phyloP scores from a whole-genome alignment of 2,888 invertebrate genomes.

The Electrophaes corylata region DNA sequence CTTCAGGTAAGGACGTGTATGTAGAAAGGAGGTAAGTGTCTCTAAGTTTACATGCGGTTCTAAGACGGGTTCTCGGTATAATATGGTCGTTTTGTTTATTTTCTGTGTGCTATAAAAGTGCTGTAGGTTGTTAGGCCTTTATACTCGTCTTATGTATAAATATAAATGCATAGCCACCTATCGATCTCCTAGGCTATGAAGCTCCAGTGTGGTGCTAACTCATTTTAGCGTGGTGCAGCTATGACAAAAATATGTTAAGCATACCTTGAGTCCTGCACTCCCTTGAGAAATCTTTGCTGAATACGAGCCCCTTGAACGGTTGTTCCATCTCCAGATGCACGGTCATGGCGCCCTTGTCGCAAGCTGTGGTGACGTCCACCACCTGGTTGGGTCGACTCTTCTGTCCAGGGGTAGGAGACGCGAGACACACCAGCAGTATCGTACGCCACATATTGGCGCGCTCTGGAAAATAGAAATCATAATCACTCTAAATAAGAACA shows the following conservation, averaged over 20 bases:
- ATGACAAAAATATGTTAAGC: neutral
- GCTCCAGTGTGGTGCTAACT: too few species aligned
- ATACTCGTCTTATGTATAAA: neutral
- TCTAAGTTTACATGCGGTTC: neutral
- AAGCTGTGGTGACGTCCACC: conserved; percentile 83
- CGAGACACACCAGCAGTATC: conserved; percentile 58
- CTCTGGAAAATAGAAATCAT: conserved; percentile 48
- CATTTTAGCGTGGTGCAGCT: too few species aligned
- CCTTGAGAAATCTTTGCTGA: conserved; percentile 90
- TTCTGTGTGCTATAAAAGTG: neutral
- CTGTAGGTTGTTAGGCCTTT: too few species aligned
- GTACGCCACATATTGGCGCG: conserved; percentile 69
- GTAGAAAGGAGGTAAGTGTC: neutral
- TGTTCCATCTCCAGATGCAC: conserved; percentile 85
- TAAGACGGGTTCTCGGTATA: neutral
- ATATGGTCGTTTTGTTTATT: neutral
- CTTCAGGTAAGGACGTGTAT: neutral
- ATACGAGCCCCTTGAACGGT: conserved; percentile 89
- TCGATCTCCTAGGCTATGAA: too few species aligned
- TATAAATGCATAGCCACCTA: too few species aligned
- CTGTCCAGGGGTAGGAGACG: conserved; percentile 48
- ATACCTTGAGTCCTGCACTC: conserved; percentile 87
- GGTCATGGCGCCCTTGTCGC: conserved; percentile 86
- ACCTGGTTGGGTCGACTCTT: conserved; percentile 80
- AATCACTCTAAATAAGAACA: neutral